Percentiles rank a stretch among this genome's conserved stretches.
phyloP scores from a whole-genome alignment of 23 tunicate genomes.

The Styela clava region DNA sequence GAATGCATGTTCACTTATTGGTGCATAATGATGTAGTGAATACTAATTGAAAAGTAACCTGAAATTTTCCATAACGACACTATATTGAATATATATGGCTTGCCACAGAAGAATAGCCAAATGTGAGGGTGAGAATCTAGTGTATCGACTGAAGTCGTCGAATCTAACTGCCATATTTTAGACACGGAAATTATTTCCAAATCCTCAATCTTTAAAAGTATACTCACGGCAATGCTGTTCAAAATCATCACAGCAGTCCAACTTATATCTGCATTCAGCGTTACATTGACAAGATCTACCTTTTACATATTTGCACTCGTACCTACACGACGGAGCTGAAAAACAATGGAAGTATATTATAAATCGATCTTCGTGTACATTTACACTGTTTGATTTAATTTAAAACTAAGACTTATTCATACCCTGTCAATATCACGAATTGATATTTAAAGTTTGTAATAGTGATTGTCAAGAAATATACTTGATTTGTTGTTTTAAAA shows the following conservation, averaged over 20 bases:
- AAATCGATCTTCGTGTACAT: not conserved
- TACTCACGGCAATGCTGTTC: constrained; percentile 20
- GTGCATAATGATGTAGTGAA: too few species aligned
- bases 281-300: constrained; percentile 22
- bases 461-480: not conserved
- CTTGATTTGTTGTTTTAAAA: not conserved
- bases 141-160: too few species aligned
- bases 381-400: not conserved
- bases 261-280: not conserved
- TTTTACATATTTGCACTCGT: not conserved
- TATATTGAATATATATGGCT: too few species aligned
- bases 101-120: too few species aligned
- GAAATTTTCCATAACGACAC: too few species aligned
- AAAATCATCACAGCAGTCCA: constrained; percentile 15
- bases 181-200: too few species aligned
- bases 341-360: not conserved
- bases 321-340: constrained; percentile 27
- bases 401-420: not conserved
- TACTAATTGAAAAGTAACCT: too few species aligned
- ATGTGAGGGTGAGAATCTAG: too few species aligned
- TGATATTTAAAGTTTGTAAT: not conserved
- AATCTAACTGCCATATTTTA: too few species aligned
- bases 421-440: not conserved
- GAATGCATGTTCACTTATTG: too few species aligned
- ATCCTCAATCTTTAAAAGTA: not conserved